Evolutionary conservation across 1,140 invertebrate genomes (phyloP), one percentile per base, ranked within the genome.

Genomic region (Ceratosolen fusciceps): DNA sequence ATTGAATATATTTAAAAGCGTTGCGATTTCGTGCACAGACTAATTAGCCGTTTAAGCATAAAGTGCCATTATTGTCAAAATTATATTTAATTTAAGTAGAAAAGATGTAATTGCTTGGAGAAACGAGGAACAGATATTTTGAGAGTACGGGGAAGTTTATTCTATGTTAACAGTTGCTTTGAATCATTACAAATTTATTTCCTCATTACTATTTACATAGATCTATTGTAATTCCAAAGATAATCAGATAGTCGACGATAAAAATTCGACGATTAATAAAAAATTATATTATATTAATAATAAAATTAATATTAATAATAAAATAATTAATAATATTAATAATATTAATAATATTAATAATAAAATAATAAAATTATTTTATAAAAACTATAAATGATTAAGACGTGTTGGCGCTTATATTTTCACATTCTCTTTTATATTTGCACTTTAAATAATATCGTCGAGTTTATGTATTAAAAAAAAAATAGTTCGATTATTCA

Each of bases 31-130:
- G n/a, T 47, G 26, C 19, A 49, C 47, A 0, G 52, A 39, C 19
- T 39, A 73, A 73, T 58, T 73, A 56, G 52, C 29, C 37, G 24
- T 24, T 54, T 72, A 3, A 34, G 10, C 12, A n/a, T 9, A 60
- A 74, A 47, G 56, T 62, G 72, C 72, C 72, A 14, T 37, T 47
- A 62, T 74, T 74, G 34, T 74, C 56, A 16, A 7, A 54, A 19
- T 31, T 19, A 12, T 21, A 70, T 26, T 29, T 70, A 5, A 47
- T 9, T 12, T 47, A 47, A 70, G 39, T 47, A 24, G 67, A 70
- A 49, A 72, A 34, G 29, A 31, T 49, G 14, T 12, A 3, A 68
- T 68, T 60, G 24, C 16, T 26, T 4, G 26, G 26, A 60, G 4
- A 60, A 60, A 34, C 24, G 31, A 37, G 4, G 21, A 19, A 34